Evolutionary conservation across 2,113 vertebrate species (phyloP).

Genomic region (Calcarius ornatus): DNA sequence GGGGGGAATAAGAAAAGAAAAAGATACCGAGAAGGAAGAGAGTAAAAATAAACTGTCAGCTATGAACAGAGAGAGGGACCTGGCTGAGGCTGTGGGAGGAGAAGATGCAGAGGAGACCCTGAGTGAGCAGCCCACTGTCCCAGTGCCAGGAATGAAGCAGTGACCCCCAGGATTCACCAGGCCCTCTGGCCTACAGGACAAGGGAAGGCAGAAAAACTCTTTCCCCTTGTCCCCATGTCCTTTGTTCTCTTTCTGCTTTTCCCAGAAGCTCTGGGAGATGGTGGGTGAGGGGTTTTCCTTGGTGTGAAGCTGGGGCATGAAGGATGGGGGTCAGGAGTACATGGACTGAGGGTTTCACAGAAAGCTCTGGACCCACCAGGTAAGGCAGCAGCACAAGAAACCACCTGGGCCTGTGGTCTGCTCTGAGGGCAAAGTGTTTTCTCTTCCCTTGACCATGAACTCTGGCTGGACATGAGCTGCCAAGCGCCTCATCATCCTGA

Average conservation of each 20-base stretch:
- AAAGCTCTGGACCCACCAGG: not conserved
- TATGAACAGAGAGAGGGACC: not conserved
- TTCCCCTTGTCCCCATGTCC: not conserved
- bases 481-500: not conserved
- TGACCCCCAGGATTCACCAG: not conserved
- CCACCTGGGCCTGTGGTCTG: rapidly evolving
- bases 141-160: not conserved
- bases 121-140: not conserved
- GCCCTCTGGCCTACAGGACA: not conserved
- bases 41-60: constrained; percentile 47
- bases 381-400: not conserved
- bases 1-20: not conserved
- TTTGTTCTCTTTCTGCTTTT: not conserved
- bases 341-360: not conserved
- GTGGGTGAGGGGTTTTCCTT: not conserved
- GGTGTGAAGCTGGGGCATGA: not conserved
- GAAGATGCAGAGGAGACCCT: not conserved
- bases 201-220: not conserved
- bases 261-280: not conserved
- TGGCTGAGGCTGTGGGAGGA: not conserved
- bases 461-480: not conserved
- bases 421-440: not conserved
- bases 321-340: not conserved
- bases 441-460: not conserved
- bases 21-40: not conserved